Conservation (phyloP, 2,113 vertebrate species). For the Hiodon alosoides region DNA sequence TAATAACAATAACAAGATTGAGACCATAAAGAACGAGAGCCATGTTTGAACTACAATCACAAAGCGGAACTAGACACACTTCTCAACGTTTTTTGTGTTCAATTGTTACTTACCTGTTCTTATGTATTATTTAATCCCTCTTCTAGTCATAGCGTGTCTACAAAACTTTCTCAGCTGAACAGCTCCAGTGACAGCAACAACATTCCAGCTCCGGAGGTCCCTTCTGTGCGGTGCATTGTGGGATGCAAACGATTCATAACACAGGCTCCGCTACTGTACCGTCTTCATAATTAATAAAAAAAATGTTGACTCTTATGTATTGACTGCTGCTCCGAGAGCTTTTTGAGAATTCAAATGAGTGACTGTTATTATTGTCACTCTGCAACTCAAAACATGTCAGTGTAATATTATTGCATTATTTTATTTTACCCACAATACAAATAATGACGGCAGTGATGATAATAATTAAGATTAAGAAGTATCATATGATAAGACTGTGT, state of each 20-base stretch:
- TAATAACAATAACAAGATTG: neutral
- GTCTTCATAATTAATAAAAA: conserved; percentile 4
- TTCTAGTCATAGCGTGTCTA: conserved; percentile 23
- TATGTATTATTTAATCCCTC: conserved; percentile 5
- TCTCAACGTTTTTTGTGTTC: conserved; percentile 33
- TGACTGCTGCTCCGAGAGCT: neutral
- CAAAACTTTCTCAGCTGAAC: conserved; percentile 37
- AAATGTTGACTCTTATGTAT: conserved; percentile 22
- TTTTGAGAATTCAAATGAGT: no score
- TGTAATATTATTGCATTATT: no score
- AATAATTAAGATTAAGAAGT: no score
- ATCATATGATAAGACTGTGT: no score
- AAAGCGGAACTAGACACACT: neutral
- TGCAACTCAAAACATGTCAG: no score
- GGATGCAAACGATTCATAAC: conserved; percentile 4
- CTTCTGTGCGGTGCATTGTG: conserved; percentile 34
- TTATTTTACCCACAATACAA: no score
- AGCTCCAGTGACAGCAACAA: conserved; percentile 35
- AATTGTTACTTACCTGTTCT: conserved; percentile 20
- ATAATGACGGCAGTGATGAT: no score
- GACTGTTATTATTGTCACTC: no score
- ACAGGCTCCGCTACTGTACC: neutral
- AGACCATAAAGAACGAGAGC: no score
- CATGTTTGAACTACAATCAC: neutral
- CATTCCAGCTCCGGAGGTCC: conserved; percentile 31